Evolutionary conservation across 2,113 vertebrate species (phyloP).

Genomic region (Colius striatus): DNA sequence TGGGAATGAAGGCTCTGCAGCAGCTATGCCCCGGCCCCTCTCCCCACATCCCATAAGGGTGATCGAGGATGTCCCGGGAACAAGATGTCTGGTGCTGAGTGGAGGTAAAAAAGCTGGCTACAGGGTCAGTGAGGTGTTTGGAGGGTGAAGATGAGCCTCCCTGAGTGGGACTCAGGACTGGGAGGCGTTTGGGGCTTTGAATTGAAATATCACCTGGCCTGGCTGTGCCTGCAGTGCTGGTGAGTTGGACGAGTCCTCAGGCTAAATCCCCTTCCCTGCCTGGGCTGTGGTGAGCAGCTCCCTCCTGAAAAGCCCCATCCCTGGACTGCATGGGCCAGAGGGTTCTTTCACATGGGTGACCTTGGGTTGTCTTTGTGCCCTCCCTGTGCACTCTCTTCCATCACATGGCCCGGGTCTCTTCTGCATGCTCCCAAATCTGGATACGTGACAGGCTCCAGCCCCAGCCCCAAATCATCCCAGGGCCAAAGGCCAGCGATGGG

Average conservation of each 20-base stretch:
- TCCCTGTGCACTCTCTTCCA: not conserved
- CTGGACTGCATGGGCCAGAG: accelerated
- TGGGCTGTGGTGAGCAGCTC: accelerated
- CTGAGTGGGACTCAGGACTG: accelerated
- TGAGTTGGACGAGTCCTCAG: accelerated
- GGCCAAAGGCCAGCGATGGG: accelerated
- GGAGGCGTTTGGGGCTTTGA: not conserved
- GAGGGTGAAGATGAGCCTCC: not conserved
- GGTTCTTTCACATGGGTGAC: not conserved
- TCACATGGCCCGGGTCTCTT: not conserved
- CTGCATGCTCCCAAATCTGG: not conserved
- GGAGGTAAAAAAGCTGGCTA: not conserved
- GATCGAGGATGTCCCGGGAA: accelerated
- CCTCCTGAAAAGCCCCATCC: not conserved
- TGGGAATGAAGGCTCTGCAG: not conserved
- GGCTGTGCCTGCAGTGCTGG: accelerated
- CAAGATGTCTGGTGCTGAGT: not conserved
- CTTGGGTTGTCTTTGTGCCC: not conserved
- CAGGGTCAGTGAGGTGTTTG: accelerated
- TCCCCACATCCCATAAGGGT: not conserved
- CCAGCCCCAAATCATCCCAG: not conserved
- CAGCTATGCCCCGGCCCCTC: not conserved
- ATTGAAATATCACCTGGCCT: not conserved
- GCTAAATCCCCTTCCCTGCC: not conserved
- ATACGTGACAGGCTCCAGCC: accelerated